These are phyloP conservation scores for Hemistola chrysoprasaria DNA, from an alignment of 2,888 invertebrate species.

Conservation along the genomic window DNA sequence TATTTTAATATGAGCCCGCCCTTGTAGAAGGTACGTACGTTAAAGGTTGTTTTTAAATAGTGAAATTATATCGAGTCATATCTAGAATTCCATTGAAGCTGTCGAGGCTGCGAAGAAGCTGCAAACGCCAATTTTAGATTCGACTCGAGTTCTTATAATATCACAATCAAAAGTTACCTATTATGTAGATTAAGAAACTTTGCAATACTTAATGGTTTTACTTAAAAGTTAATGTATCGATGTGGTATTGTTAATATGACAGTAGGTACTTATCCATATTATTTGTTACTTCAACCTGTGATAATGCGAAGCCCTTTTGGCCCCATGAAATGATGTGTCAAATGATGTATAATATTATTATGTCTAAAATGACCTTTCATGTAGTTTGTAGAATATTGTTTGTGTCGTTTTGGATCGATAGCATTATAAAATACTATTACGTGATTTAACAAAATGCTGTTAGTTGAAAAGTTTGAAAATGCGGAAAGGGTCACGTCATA, in stretches of 20 bases:
- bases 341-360: constrained; percentile 24
- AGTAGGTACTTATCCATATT: constrained; percentile 28
- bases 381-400: constrained; percentile 10
- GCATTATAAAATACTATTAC: background rate
- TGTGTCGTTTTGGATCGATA: constrained; percentile 1
- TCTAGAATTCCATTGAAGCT: too few species aligned
- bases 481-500: too few species aligned
- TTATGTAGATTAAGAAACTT: constrained; percentile 12
- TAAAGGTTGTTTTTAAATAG: constrained; percentile 1
- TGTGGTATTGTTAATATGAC: constrained; percentile 23
- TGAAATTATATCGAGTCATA: constrained; percentile 3
- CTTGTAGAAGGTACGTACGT: background rate
- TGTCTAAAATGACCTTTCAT: constrained; percentile 15
- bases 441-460: background rate
- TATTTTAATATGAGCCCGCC: too few species aligned
- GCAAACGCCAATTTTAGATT: too few species aligned
- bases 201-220: constrained; percentile 13
- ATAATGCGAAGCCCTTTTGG: constrained; percentile 32
- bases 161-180: constrained; percentile 28
- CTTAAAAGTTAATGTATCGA: constrained; percentile 11
- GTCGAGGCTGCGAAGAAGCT: too few species aligned
- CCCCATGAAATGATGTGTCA: constrained; percentile 32
- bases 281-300: constrained; percentile 30
- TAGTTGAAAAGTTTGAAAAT: too few species aligned
- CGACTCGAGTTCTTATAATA: constrained; percentile 11